phyloP scores from a whole-genome alignment of 53 echinoderm and acorn worm species.

The Luidia sarsii region DNA sequence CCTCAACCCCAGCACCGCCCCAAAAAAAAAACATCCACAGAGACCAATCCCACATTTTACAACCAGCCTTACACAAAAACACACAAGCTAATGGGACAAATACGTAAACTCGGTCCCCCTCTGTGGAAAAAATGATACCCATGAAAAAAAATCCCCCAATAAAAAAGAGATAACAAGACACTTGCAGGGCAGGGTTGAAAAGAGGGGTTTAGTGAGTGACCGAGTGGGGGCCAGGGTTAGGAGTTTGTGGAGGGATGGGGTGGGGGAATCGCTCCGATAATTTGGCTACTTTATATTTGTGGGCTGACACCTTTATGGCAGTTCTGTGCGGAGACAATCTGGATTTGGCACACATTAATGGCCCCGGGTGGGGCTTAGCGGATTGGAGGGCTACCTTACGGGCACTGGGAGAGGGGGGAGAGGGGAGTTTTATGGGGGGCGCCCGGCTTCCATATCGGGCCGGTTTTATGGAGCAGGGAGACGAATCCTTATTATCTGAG shows the following conservation, averaged over 20 bases:
- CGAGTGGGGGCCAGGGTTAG: not conserved
- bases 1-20: too few species aligned
- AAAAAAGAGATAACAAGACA: not conserved
- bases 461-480: not conserved
- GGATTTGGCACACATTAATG: too few species aligned
- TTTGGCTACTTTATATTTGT: conserved; percentile 9
- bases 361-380: too few species aligned
- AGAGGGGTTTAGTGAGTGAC: not conserved
- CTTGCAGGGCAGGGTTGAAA: not conserved
- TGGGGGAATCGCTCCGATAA: not conserved
- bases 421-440: too few species aligned
- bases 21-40: not conserved
- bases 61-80: conserved; percentile 17
- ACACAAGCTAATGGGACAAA: not conserved
- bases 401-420: too few species aligned
- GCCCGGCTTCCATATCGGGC: not conserved
- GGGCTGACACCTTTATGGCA: conserved; percentile 30
- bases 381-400: too few species aligned
- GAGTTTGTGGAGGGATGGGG: not conserved
- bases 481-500: not conserved
- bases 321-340: too few species aligned
- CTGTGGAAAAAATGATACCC: not conserved
- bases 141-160: not conserved
- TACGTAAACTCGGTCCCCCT: not conserved
- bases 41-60: not conserved